A percentile compares a stretch with the other conserved stretches of the same genome.
Evolutionary conservation across 2,113 vertebrate genomes (phyloP).

Genomic region (Gallinago jamesoni): DNA sequence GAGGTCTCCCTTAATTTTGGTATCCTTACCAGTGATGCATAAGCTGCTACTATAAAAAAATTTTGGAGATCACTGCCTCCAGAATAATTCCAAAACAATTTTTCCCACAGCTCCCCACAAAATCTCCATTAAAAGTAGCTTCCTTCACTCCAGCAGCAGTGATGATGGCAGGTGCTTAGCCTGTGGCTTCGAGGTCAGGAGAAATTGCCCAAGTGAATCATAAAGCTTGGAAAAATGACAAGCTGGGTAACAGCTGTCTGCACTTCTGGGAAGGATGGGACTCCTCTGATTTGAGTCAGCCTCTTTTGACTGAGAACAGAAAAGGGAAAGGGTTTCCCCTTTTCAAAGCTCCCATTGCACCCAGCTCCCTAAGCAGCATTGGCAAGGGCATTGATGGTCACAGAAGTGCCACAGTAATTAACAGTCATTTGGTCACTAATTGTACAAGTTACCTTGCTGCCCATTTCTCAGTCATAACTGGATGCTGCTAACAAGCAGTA

Average conservation of each 20-base stretch:
- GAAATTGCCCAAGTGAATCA: not conserved
- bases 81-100: not conserved
- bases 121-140: not conserved
- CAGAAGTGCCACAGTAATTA: not conserved
- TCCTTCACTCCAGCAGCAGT: not conserved
- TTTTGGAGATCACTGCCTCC: not conserved
- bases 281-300: not conserved
- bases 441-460: not conserved
- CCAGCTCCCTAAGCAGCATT: not conserved
- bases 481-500: not conserved
- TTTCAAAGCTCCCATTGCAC: not conserved
- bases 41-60: not conserved
- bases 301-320: not conserved
- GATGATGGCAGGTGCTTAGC: not conserved
- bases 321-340: not conserved
- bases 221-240: not conserved
- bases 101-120: not conserved
- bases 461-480: not conserved
- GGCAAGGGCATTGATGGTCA: not conserved
- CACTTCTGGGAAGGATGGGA: accelerated
- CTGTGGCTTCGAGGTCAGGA: not conserved
- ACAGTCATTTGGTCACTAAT: not conserved
- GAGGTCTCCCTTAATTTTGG: not conserved
- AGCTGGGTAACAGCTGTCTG: not conserved
- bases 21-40: not conserved